phyloP scores from a whole-genome alignment of 2,113 vertebrate genomes.

The Diadophis punctatus region DNA sequence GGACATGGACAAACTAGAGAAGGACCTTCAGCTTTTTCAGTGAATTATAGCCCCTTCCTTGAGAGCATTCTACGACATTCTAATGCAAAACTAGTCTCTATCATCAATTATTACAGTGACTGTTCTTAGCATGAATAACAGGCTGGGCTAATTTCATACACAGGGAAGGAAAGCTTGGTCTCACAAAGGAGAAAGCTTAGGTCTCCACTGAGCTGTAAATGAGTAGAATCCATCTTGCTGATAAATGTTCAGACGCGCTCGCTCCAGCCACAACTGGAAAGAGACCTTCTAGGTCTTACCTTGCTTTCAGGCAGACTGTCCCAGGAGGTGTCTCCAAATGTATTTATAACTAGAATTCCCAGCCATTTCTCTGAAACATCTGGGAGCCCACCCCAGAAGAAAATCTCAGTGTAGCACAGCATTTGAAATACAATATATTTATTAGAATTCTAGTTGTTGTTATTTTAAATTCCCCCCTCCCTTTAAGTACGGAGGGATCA shows the following conservation, averaged over 20 bases:
- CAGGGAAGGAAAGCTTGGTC: background rate
- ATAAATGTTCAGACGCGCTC: background rate
- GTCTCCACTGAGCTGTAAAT: background rate
- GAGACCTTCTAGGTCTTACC: background rate
- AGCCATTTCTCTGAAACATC: background rate
- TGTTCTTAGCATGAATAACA: background rate
- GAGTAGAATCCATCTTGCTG: background rate
- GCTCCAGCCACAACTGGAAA: background rate
- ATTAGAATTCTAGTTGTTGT: background rate
- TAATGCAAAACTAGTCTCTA: background rate
- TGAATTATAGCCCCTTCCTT: background rate
- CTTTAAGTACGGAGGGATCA: background rate
- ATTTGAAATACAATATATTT: background rate
- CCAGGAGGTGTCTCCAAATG: background rate
- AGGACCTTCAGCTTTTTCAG: background rate
- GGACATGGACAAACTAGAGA: background rate
- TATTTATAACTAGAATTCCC: background rate
- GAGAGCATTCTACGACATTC: background rate
- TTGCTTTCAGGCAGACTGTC: background rate
- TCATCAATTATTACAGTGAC: background rate
- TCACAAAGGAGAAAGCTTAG: background rate
- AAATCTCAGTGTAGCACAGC: background rate
- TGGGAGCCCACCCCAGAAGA: background rate
- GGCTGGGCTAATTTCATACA: background rate
- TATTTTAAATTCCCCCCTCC: background rate